Conservation (phyloP, 2,888 invertebrate species). For the Tenthredo distinguenda region DNA sequence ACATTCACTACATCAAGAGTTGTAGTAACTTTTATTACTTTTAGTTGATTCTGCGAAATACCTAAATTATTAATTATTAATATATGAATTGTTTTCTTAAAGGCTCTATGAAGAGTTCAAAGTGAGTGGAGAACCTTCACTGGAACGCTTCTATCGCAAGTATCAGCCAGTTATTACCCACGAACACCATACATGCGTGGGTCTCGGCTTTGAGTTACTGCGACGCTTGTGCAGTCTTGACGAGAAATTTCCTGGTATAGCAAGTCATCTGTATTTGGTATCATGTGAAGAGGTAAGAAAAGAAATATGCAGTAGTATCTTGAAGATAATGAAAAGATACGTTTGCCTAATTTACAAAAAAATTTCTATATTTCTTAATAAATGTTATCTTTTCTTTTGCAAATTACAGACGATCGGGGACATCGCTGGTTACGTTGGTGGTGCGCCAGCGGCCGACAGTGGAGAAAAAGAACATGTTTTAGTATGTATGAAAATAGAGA, state of each 20-base stretch:
- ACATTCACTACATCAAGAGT: neutral
- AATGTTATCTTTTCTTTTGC: slow-evolving; percentile 40
- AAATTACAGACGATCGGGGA: slow-evolving; percentile 76
- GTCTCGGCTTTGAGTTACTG: slow-evolving; percentile 90
- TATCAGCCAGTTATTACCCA: slow-evolving; percentile 90
- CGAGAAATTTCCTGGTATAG: slow-evolving; percentile 85
- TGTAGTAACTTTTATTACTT: too few relatives aligned
- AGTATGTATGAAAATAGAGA: slow-evolving; percentile 86
- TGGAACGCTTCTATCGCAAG: slow-evolving; percentile 87
- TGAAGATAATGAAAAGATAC: neutral
- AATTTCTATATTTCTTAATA: neutral
- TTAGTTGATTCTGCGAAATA: too few relatives aligned
- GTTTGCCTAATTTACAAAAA: neutral
- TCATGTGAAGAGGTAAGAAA: slow-evolving; percentile 91
- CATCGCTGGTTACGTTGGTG: slow-evolving; percentile 77
- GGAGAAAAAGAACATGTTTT: slow-evolving; percentile 94
- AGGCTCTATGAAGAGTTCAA: slow-evolving; percentile 82
- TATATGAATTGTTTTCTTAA: slow-evolving; percentile 75
- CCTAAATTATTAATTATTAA: slow-evolving; percentile 21
- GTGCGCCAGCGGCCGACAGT: slow-evolving; percentile 80
- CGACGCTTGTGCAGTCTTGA: slow-evolving; percentile 83
- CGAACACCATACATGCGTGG: slow-evolving; percentile 93
- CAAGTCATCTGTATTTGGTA: slow-evolving; percentile 85
- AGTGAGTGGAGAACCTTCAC: slow-evolving; percentile 82
- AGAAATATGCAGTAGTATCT: neutral